Base-by-base conservation (phyloP, 2,113 vertebrate species). In the Ophthalmotilapia sp. region DNA sequence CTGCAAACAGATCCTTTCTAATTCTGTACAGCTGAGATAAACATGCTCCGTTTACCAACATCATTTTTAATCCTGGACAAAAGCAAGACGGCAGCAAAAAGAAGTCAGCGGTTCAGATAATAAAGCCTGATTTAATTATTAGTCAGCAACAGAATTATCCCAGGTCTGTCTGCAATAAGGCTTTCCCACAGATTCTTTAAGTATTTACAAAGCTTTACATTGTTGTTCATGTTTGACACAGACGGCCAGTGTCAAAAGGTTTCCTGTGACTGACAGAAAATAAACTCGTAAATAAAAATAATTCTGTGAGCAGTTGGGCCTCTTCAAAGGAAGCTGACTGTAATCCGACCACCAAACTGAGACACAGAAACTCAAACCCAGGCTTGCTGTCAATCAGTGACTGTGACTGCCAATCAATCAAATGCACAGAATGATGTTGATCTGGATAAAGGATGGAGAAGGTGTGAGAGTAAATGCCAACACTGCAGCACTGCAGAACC, bases 361-460 rank as follows among this genome's bases (percentile, higher is more conserved):
- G 56, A 82, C 40, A 53, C 9, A n/a, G 21, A 75, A 9, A 38
- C 49, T 55, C 60, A 54, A 29, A 54, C 40, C 9, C 55, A 81
- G 29, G 51, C 80, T 23, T 1, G 62, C 54, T 81, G 86, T 91
- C 89, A 91, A 60, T 91, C 90, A 80, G 73, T 4, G 13, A 47
- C 47, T 5, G 47, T 15, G 45, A 40, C 75, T 79, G 65, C 40
- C 83, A 87, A 81, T 90, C 83, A 81, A 31, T 77, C 42, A 89
- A 81, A 84, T 31, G 23, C 31, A 23, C 21, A n/a, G 8, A 21
- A 21, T 6, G 3, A 21, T 26, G 17, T 17, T 21, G 15, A 58
- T 21, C 4, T 60, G 68, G 11, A 19, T 26, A 9, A 60, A 42
- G 7, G 33, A 42, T 26, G 19, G 40, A 81, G 23, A 17, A 12